Conservation (phyloP, 1,140 invertebrate genomes). For the Sinella curviseta region DNA sequence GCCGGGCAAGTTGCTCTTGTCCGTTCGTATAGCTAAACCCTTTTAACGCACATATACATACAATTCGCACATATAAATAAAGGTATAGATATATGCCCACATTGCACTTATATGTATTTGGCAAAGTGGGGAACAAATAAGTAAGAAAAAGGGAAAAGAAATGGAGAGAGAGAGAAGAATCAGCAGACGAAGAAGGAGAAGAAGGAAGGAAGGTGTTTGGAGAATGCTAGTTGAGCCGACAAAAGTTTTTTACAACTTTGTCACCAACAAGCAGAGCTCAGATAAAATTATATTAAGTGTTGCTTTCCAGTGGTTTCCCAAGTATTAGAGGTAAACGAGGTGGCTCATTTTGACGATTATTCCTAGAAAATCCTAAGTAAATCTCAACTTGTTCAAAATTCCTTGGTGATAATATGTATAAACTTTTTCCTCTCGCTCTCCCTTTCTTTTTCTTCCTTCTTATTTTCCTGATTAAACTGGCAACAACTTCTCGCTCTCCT, state of each 20-base stretch:
- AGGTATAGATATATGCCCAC: no score
- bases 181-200: no score
- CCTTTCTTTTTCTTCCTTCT: background rate
- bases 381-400: conserved; percentile 14
- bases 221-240: conserved; percentile 11
- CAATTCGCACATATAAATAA: no score
- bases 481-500: no score
- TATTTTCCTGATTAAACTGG: background rate
- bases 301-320: conserved; percentile 22
- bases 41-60: no score
- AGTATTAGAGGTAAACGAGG: conserved; percentile 6
- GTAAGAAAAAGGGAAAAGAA: no score
- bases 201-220: conserved; percentile 11
- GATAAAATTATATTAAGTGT: conserved; percentile 24
- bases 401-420: background rate
- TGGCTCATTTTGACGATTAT: conserved; percentile 27
- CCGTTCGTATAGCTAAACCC: no score
- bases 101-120: no score
- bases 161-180: background rate
- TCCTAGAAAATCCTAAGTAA: conserved; percentile 19
- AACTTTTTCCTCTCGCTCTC: background rate
- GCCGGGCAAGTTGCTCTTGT: no score
- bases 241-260: conserved; percentile 17
- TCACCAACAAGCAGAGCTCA: background rate
- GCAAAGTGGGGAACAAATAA: no score